Percentiles rank a stretch among this genome's conserved stretches.
phyloP scores from a whole-genome alignment of 2,797 vertebrate genomes.

The Thaleichthys pacificus region DNA sequence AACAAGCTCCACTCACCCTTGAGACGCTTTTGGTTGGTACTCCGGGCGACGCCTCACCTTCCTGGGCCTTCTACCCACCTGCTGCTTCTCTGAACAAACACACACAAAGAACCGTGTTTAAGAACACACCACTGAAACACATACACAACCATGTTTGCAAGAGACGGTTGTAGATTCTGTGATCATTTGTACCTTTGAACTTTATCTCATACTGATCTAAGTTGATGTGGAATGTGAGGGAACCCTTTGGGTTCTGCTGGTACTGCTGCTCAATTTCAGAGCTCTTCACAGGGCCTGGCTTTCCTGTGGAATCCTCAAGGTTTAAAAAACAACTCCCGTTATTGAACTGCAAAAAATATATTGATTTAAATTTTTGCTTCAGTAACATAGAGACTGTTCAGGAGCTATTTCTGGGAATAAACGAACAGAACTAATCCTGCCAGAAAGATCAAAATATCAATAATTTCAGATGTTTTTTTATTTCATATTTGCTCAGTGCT shows the following conservation, averaged over 20 bases:
- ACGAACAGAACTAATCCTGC: too few relatives aligned
- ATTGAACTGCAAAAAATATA: background rate
- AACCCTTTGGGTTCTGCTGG: conserved; percentile 42
- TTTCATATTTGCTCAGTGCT: too few relatives aligned
- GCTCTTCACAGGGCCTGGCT: conserved; percentile 30
- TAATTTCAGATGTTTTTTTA: too few relatives aligned
- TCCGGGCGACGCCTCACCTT: conserved; percentile 64
- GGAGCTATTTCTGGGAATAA: too few relatives aligned
- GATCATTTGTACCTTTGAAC: conserved; percentile 60
- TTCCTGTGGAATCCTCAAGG: conserved; percentile 51
- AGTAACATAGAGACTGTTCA: too few relatives aligned
- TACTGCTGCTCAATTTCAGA: conserved; percentile 61
- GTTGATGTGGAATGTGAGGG: conserved; percentile 37
- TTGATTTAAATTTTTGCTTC: background rate
- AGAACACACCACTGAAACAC: background rate
- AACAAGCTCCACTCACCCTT: conserved; percentile 43
- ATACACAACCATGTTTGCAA: background rate
- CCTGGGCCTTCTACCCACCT: conserved; percentile 51
- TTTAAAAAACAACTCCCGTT: background rate
- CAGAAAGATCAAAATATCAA: too few relatives aligned
- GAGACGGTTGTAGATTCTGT: background rate
- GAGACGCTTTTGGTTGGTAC: conserved; percentile 24
- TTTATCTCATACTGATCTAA: conserved; percentile 50
- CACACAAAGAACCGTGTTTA: background rate
- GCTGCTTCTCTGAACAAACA: conserved; percentile 61